These are phyloP conservation scores for Dipus sagitta DNA, from an alignment of 2,797 vertebrate genomes.

Conservation along the genomic window DNA sequence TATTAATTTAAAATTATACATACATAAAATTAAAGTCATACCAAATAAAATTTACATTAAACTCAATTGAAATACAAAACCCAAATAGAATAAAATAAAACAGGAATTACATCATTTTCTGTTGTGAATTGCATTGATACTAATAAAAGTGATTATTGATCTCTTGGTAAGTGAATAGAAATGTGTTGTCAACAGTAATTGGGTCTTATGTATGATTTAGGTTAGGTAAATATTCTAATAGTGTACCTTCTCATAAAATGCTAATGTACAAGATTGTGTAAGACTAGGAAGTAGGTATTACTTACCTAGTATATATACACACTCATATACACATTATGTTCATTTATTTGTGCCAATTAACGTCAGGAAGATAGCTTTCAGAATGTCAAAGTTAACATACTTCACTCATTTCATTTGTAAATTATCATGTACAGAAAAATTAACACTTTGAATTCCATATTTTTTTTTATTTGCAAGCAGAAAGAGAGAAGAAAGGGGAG, in stretches of 20 bases:
- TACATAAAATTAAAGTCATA: background rate
- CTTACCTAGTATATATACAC: background rate
- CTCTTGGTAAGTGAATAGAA: background rate
- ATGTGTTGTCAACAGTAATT: background rate
- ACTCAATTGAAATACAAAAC: background rate
- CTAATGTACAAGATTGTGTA: background rate
- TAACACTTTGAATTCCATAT: background rate
- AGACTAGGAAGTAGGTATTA: background rate
- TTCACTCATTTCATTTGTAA: background rate
- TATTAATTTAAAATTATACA: background rate
- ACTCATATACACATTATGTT: background rate
- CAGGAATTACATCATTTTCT: background rate
- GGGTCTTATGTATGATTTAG: slow-evolving; percentile 25
- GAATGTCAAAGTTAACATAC: background rate
- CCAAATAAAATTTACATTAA: slow-evolving; percentile 9
- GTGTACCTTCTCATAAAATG: background rate
- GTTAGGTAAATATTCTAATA: background rate
- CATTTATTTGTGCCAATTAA: background rate
- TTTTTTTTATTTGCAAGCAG: no score
- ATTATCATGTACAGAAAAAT: slow-evolving; percentile 2
- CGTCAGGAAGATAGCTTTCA: background rate
- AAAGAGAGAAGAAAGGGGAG: no score
- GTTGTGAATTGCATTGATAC: background rate
- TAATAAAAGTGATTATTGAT: background rate
- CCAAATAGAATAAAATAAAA: background rate